These are phyloP conservation scores for Ptychodera flava DNA, from an alignment of 35 echinoderm and acorn worm species.

Conservation along the genomic window DNA sequence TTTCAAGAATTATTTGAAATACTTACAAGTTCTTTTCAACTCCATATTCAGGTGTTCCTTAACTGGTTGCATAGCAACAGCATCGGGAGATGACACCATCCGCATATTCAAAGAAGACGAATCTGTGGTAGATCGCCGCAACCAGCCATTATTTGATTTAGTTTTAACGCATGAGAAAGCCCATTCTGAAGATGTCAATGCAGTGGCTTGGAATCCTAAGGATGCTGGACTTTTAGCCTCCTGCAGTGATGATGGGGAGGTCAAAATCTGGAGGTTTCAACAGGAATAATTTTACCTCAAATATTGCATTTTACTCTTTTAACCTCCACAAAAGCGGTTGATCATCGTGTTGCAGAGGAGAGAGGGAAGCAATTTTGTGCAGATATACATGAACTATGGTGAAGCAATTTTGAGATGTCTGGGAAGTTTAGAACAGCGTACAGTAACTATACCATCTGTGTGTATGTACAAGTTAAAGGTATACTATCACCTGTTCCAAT, in stretches of 20 bases:
- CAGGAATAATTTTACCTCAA: constrained; percentile 28
- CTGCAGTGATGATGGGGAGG: constrained; percentile 65
- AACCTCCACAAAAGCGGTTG: too few species aligned
- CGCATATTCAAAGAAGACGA: constrained; percentile 76
- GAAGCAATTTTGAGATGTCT: too few species aligned
- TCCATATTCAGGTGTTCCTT: constrained; percentile 64
- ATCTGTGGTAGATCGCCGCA: constrained; percentile 31
- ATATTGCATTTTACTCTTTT: too few species aligned
- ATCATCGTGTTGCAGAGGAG: too few species aligned
- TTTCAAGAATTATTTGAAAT: too few species aligned
- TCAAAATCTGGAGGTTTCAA: constrained; percentile 67
- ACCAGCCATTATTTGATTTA: constrained; percentile 61
- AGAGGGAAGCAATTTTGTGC: too few species aligned
- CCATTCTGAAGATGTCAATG: constrained; percentile 82
- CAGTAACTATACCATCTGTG: too few species aligned
- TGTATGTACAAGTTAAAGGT: too few species aligned
- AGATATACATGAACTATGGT: too few species aligned
- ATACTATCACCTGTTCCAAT: too few species aligned
- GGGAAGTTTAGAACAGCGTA: too few species aligned
- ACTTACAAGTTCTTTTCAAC: too few species aligned
- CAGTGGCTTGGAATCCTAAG: constrained; percentile 80
- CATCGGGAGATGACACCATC: constrained; percentile 74
- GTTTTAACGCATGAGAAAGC: constrained; percentile 38
- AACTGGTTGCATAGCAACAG: constrained; percentile 81
- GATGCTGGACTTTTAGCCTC: constrained; percentile 63